Percentiles rank a stretch among this genome's conserved stretches.
Conservation (phyloP, 2,113 vertebrate species). For the Toxotes chatareus region DNA sequence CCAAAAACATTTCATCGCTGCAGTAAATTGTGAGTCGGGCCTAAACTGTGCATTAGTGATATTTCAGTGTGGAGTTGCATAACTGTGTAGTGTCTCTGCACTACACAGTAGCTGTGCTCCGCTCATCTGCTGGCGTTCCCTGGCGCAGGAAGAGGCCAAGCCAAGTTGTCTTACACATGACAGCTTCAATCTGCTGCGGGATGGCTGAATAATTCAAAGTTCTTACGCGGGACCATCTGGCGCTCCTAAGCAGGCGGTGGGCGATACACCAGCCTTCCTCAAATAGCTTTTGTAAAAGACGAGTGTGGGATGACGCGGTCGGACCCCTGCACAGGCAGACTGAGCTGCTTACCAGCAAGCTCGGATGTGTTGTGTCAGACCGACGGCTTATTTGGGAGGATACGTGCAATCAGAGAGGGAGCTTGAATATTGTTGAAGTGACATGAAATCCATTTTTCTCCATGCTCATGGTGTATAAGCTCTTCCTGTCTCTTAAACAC, state of each 20-base stretch:
- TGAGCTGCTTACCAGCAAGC: conserved; percentile 51
- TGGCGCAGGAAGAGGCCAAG: conserved; percentile 46
- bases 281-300: conserved; percentile 51
- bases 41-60: conserved; percentile 37
- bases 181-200: conserved; percentile 77
- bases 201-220: conserved; percentile 81
- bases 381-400: conserved; percentile 36
- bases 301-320: conserved; percentile 21
- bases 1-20: conserved; percentile 20
- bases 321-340: conserved; percentile 25
- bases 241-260: conserved; percentile 36
- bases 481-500: neutral
- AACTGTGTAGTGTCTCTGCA: conserved; percentile 35
- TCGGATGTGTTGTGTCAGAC: conserved; percentile 57
- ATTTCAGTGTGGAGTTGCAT: conserved; percentile 51
- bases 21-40: conserved; percentile 33
- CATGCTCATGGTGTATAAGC: neutral
- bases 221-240: conserved; percentile 74
- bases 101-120: neutral
- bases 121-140: conserved; percentile 40
- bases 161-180: conserved; percentile 73
- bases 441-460: conserved; percentile 51
- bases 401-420: conserved; percentile 31
- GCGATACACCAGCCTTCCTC: conserved; percentile 52
- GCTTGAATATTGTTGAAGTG: conserved; percentile 51